Percentiles rank a stretch among this genome's conserved stretches.
Evolutionary conservation across 2,888 invertebrate genomes (phyloP).

Genomic region (Ectemnius lituratus): DNA sequence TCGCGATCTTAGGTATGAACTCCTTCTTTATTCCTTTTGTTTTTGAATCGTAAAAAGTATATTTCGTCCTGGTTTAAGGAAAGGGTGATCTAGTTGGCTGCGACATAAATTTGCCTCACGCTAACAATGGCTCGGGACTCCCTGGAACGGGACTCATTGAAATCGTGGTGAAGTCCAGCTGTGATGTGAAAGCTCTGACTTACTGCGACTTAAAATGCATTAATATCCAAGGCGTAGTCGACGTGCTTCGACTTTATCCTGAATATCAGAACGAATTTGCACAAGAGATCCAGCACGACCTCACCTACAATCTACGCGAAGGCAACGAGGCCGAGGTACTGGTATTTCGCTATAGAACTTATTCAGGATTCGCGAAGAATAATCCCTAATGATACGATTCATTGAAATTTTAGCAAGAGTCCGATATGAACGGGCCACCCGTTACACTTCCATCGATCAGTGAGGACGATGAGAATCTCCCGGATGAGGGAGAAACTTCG

Average conservation of each 20-base stretch:
- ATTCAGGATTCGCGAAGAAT: no score
- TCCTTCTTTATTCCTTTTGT: not conserved
- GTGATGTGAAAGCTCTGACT: constrained; percentile 96
- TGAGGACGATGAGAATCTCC: constrained; percentile 94
- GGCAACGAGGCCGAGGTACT: constrained; percentile 92
- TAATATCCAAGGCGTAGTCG: constrained; percentile 92
- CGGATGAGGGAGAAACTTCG: constrained; percentile 85
- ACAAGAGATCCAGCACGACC: constrained; percentile 95
- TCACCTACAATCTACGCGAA: constrained; percentile 95
- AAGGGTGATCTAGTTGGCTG: constrained; percentile 97
- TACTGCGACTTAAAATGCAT: constrained; percentile 98
- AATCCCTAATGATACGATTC: not conserved
- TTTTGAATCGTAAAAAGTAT: no score
- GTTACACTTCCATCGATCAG: constrained; percentile 95
- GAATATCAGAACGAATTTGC: constrained; percentile 97
- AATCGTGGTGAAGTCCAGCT: constrained; percentile 93
- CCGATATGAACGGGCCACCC: constrained; percentile 88
- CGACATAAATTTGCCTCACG: constrained; percentile 88
- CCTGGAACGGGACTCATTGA: constrained; percentile 82
- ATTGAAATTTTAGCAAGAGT: constrained; percentile 80
- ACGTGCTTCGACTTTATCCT: constrained; percentile 93
- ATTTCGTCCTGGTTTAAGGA: constrained; percentile 80
- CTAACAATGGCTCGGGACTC: constrained; percentile 82
- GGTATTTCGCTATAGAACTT: not conserved
- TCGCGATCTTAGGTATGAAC: constrained; percentile 92